Evolutionary conservation across 2,113 vertebrate genomes (phyloP), one percentile per base, ranked within the genome.

Genomic region (Alligator mississippiensis): DNA sequence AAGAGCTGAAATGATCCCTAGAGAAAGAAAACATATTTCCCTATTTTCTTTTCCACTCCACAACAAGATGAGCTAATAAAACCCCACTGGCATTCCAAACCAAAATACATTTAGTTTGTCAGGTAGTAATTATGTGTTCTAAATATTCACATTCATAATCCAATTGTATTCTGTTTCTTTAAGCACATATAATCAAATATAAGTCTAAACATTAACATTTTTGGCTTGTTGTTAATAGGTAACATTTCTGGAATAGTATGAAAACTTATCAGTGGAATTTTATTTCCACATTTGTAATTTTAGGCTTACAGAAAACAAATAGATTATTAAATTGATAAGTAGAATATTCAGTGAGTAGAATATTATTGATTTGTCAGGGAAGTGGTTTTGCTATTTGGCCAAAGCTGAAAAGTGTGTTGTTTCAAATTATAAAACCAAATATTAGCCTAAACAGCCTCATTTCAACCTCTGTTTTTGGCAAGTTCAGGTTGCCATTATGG

Each of bases 1-100:
- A 93, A 78, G 57, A 96, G n/a, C 28, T 92, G 82, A 92, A 95
- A 61, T 93, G 93, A 96, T 95, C 94, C 64, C 87, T 72, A 58
- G 90, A 95, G 95, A 97, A 97, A 89, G 77, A 94, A 96, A 97
- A 89, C 90, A 94, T 95, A 91, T 97, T 97, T 96, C 96, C 82
- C 4, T 83, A 77, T 92, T 97, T 97, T 95, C 86, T 78, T 96
- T 97, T 96, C 80, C 85, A 94, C 93, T 94, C 91, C 61, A 90
- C 66, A 93, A 79, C 94, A 81, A 93, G 83, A 90, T 92, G 89
- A 94, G 88, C 87, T 93, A 90, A 95, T 95, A 96, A 94, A 94
- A 96, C 11, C 91, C 93, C 79, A 80, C 28, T 87, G 94, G 96
- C 95, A 93, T 92, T 95, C 80, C 87, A 91, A 95, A 81, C 59